Evolutionary conservation across 2,113 vertebrate genomes (phyloP).

Genomic region (Alces alces): DNA sequence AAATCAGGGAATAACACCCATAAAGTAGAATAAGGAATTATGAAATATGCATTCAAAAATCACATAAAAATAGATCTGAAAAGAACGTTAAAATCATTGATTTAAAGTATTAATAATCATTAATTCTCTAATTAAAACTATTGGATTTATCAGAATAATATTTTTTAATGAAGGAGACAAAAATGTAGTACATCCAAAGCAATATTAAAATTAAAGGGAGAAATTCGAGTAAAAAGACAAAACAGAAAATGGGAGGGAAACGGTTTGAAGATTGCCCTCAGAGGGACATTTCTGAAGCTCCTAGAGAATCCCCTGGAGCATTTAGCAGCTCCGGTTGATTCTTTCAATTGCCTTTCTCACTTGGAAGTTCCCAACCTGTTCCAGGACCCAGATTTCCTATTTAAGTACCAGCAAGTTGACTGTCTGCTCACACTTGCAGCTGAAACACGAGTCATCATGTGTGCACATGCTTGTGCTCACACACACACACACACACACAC

Average conservation of each 20-base stretch:
- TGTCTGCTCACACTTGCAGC: background rate
- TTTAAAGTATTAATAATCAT: background rate
- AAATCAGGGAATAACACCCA: background rate
- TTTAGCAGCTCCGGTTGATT: background rate
- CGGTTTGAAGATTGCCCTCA: background rate
- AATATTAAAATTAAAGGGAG: background rate
- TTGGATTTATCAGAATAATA: background rate
- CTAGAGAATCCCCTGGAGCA: background rate
- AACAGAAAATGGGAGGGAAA: background rate
- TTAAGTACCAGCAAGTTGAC: background rate
- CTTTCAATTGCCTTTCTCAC: background rate
- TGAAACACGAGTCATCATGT: background rate
- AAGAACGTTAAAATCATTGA: background rate
- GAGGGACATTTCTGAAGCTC: background rate
- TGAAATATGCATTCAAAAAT: background rate
- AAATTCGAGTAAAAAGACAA: background rate
- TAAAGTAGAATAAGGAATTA: background rate
- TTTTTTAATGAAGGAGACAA: background rate
- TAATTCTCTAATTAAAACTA: background rate
- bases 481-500: background rate
- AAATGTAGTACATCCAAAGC: background rate
- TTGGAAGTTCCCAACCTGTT: background rate
- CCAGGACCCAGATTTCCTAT: background rate
- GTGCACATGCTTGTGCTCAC: fast-evolving
- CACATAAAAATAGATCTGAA: background rate